Evolutionary conservation across 2,888 invertebrate species (phyloP).

Genomic region (Amphiduros pacificus): DNA sequence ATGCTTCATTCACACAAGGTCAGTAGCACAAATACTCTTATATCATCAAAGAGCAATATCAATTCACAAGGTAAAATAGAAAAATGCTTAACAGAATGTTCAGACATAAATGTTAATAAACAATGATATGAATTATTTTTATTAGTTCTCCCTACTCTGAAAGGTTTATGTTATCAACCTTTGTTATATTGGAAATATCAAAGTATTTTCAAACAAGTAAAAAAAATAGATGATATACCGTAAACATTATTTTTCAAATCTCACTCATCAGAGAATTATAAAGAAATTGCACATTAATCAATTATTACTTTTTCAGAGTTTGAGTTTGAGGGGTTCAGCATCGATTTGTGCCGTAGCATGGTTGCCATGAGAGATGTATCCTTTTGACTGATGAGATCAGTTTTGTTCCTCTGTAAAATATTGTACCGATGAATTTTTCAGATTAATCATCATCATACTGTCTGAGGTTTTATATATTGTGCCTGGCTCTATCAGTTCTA

Average conservation of each 20-base stretch:
- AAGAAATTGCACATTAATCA: not conserved
- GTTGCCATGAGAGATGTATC: constrained; percentile 83
- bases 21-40: too few species aligned
- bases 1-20: constrained; percentile 28
- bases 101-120: too few species aligned
- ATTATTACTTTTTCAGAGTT: constrained; percentile 31
- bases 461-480: too few species aligned
- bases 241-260: constrained; percentile 9
- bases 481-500: too few species aligned
- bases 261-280: too few species aligned
- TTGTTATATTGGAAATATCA: too few species aligned
- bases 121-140: too few species aligned
- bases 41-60: too few species aligned
- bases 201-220: not conserved
- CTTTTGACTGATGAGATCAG: constrained; percentile 26
- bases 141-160: too few species aligned
- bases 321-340: constrained; percentile 76
- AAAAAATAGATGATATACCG: not conserved
- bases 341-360: constrained; percentile 90
- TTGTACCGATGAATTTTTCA: not conserved
- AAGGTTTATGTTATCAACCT: too few species aligned
- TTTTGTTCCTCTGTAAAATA: not conserved
- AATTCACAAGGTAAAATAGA: too few species aligned
- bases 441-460: not conserved
- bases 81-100: too few species aligned